Conservation (phyloP, 2,113 vertebrate species). For the Gymnobelideus leadbeateri region DNA sequence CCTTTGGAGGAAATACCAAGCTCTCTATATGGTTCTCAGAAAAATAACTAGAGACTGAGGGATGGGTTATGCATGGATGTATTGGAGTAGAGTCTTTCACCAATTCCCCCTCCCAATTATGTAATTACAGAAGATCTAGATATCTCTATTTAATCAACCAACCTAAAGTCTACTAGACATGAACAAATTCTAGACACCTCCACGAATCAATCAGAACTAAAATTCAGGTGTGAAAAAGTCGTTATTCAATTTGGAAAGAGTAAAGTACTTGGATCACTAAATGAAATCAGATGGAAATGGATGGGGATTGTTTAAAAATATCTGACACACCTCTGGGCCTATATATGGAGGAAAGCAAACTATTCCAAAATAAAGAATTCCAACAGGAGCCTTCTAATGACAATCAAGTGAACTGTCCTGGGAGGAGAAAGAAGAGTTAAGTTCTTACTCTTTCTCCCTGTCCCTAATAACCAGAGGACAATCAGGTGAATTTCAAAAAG, state of each 20-base stretch:
- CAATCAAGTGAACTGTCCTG: not conserved
- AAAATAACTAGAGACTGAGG: not conserved
- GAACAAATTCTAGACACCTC: not conserved
- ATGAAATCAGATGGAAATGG: too few relatives aligned
- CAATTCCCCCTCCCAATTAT: not conserved
- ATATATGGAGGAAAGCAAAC: not conserved
- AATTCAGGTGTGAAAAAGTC: too few relatives aligned
- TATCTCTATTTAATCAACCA: not conserved
- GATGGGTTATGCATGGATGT: not conserved
- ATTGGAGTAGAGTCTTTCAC: not conserved
- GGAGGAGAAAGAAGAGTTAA: not conserved
- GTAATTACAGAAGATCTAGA: not conserved
- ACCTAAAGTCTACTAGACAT: not conserved
- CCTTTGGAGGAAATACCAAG: not conserved
- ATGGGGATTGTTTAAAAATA: too few relatives aligned
- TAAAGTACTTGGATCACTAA: too few relatives aligned
- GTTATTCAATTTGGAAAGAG: too few relatives aligned
- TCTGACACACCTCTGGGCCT: too few relatives aligned
- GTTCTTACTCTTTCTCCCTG: not conserved
- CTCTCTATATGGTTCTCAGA: not conserved
- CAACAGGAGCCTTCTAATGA: not conserved
- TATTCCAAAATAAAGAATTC: not conserved
- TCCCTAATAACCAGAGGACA: not conserved
- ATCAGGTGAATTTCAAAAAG: not conserved
- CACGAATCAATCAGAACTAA: too few relatives aligned